Evolutionary conservation across 2,113 vertebrate species (phyloP).

Genomic region (Microcebus ravelobensis): DNA sequence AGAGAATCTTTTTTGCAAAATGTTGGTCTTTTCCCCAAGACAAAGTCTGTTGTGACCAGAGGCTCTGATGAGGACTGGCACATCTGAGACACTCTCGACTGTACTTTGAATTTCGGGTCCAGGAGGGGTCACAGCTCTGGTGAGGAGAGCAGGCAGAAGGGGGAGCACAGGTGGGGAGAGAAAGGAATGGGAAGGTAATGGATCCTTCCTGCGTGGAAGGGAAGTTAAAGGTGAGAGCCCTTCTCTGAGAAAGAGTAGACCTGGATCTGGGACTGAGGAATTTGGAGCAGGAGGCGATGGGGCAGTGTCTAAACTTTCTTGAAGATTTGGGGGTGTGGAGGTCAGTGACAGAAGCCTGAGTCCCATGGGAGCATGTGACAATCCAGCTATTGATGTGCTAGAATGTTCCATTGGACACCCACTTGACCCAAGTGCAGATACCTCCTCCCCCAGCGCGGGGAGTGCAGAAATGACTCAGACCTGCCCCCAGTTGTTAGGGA

Average conservation of each 20-base stretch:
- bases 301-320: not conserved
- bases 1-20: not conserved
- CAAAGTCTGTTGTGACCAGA: not conserved
- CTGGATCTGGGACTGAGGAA: not conserved
- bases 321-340: not conserved
- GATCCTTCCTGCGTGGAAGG: not conserved
- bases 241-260: not conserved
- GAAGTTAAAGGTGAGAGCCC: not conserved
- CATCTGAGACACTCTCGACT: fast-evolving
- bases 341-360: not conserved
- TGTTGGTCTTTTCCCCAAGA: not conserved
- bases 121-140: not conserved
- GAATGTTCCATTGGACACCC: not conserved
- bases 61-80: not conserved
- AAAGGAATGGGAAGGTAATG: fast-evolving
- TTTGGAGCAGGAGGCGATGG: not conserved
- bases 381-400: not conserved
- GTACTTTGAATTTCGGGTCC: not conserved
- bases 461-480: not conserved
- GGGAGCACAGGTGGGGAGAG: not conserved
- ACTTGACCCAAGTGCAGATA: not conserved
- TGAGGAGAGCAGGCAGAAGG: not conserved
- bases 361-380: not conserved
- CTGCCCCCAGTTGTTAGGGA: not conserved
- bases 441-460: not conserved